Conservation (phyloP, 2,888 invertebrate species). For the Sarcophaga caerulescens region DNA sequence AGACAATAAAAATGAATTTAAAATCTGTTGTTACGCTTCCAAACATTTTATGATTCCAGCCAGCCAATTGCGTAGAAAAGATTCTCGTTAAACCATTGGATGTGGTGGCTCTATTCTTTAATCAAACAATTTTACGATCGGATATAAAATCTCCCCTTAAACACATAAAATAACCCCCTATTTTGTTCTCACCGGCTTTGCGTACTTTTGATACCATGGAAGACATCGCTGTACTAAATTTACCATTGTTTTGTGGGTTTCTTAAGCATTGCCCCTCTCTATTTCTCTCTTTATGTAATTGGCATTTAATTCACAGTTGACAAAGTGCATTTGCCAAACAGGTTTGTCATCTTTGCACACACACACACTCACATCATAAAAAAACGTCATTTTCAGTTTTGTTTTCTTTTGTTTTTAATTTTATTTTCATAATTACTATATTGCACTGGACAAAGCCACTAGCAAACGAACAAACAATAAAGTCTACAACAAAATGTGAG, state of each 20-base stretch:
- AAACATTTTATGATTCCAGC: too few species aligned
- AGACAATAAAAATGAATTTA: too few species aligned
- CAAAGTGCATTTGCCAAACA: slow-evolving; percentile 59
- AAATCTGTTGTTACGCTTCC: too few species aligned
- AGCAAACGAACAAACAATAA: not conserved
- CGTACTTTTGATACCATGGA: not conserved
- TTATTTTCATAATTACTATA: not conserved
- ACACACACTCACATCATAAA: not conserved
- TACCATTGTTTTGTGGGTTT: slow-evolving; percentile 30
- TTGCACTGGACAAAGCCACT: not conserved
- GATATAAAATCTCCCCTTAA: too few species aligned
- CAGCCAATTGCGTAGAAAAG: too few species aligned
- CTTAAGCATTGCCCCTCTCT: not conserved
- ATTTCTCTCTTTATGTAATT: slow-evolving; percentile 23
- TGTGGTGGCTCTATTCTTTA: too few species aligned
- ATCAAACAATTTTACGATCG: too few species aligned
- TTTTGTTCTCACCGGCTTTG: too few species aligned
- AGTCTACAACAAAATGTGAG: not conserved
- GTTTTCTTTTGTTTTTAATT: not conserved
- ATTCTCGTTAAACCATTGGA: too few species aligned
- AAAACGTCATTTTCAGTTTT: not conserved
- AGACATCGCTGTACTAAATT: slow-evolving; percentile 13
- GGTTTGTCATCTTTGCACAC: slow-evolving; percentile 26
- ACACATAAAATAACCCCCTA: too few species aligned
- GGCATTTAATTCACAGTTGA: slow-evolving; percentile 49